A percentile compares a stretch with the other conserved stretches of the same genome.
Conservation (phyloP, 2,113 vertebrate species). For the Anarrhichthys ocellatus region DNA sequence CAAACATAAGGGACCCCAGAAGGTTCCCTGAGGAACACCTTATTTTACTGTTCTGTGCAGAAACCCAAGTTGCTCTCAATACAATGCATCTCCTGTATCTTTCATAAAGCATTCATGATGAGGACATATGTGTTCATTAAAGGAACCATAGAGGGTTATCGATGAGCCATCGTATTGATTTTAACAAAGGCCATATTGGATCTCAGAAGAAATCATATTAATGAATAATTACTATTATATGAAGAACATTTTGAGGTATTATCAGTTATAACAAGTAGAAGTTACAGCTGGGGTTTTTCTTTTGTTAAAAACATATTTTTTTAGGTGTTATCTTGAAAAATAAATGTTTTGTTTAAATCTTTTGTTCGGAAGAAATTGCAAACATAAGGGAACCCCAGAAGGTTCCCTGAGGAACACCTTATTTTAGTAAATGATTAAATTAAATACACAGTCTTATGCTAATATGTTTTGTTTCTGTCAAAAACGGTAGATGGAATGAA, state of each 20-base stretch:
- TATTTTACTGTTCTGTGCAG: not conserved
- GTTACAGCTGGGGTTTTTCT: not conserved
- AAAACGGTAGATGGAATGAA: not conserved
- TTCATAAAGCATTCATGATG: not conserved
- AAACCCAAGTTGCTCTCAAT: not conserved
- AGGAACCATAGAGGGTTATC: not conserved
- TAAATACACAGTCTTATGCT: not conserved
- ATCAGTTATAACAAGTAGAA: not conserved
- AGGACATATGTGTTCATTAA: not conserved
- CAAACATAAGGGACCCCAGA: not conserved
- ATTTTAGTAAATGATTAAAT: not conserved
- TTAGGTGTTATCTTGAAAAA: not conserved
- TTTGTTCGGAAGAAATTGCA: not conserved
- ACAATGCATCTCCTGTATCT: not conserved
- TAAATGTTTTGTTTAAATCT: not conserved
- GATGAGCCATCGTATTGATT: too few relatives aligned
- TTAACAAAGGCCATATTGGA: too few relatives aligned
- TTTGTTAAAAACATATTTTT: not conserved
- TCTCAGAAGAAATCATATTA: not conserved
- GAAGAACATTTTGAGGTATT: not conserved
- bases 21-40: conserved; percentile 24
- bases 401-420: conserved; percentile 18
- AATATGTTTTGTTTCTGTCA: not conserved
- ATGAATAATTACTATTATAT: not conserved
- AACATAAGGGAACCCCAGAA: not conserved